Conservation (phyloP, 2,797 vertebrate species). For the Discoglossus pictus region DNA sequence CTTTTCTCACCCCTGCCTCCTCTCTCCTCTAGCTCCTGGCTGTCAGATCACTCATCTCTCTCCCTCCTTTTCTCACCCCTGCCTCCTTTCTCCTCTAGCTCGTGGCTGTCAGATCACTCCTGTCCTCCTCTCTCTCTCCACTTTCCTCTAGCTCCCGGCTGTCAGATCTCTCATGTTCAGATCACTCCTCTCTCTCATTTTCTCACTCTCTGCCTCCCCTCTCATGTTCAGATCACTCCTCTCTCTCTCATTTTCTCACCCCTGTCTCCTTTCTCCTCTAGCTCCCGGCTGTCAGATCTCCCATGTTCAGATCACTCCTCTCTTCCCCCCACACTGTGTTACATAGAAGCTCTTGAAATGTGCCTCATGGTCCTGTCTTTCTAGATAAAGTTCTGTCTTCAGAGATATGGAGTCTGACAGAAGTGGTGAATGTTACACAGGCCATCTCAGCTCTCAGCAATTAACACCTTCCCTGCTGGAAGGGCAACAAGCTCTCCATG, state of each 20-base stretch:
- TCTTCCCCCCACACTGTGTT: conserved; percentile 26
- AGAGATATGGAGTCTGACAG: conserved; percentile 24
- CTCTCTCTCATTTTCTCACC: neutral
- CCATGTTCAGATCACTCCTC: conserved; percentile 17
- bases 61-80: too few relatives aligned
- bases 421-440: conserved; percentile 21
- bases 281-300: conserved; percentile 13
- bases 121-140: neutral
- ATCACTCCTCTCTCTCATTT: conserved; percentile 20
- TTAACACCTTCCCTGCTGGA: conserved; percentile 24
- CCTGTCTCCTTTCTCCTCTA: neutral
- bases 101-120: neutral
- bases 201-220: too few relatives aligned
- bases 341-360: conserved; percentile 23
- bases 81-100: too few relatives aligned
- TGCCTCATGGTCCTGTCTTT: conserved; percentile 23
- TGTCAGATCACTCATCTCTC: neutral
- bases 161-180: conserved; percentile 26
- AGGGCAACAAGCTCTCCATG: too few relatives aligned
- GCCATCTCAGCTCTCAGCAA: neutral
- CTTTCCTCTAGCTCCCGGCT: neutral
- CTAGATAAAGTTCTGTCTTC: conserved; percentile 21
- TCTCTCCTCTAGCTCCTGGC: neutral
- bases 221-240: too few relatives aligned
- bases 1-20: neutral